These are phyloP conservation scores for Chloropsis cyanopogon DNA, from an alignment of 2,113 vertebrate genomes.

Conservation along the genomic window DNA sequence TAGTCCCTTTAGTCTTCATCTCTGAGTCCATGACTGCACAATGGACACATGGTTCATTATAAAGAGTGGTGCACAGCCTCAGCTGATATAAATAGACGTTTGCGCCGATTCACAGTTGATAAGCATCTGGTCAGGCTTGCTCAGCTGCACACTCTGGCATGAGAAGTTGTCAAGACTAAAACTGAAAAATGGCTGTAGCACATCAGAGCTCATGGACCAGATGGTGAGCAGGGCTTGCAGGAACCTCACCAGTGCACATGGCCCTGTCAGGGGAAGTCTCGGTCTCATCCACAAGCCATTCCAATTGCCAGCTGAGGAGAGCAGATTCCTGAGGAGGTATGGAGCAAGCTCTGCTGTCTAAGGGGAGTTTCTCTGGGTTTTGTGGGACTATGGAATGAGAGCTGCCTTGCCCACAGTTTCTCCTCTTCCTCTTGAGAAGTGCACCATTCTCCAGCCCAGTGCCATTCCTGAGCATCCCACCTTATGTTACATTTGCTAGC, in stretches of 20 bases:
- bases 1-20: not conserved
- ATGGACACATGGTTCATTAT: not conserved
- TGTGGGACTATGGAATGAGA: not conserved
- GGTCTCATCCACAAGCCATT: not conserved
- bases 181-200: slow-evolving; percentile 20
- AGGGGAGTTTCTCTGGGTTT: not conserved
- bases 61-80: not conserved
- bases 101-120: slow-evolving; percentile 23
- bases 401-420: not conserved
- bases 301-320: not conserved
- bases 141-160: slow-evolving; percentile 20
- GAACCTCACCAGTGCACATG: not conserved
- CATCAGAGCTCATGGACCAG: not conserved
- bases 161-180: not conserved
- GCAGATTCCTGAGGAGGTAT: not conserved
- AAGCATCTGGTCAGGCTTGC: slow-evolving; percentile 54
- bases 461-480: not conserved
- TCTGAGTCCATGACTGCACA: not conserved
- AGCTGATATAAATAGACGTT: slow-evolving; percentile 17
- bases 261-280: not conserved
- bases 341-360: not conserved
- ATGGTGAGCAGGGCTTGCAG: not conserved
- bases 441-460: not conserved
- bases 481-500: not conserved
- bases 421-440: not conserved